Base-by-base conservation (phyloP, 92 coral and sea anemone species). In the Phymanthus crucifer region DNA sequence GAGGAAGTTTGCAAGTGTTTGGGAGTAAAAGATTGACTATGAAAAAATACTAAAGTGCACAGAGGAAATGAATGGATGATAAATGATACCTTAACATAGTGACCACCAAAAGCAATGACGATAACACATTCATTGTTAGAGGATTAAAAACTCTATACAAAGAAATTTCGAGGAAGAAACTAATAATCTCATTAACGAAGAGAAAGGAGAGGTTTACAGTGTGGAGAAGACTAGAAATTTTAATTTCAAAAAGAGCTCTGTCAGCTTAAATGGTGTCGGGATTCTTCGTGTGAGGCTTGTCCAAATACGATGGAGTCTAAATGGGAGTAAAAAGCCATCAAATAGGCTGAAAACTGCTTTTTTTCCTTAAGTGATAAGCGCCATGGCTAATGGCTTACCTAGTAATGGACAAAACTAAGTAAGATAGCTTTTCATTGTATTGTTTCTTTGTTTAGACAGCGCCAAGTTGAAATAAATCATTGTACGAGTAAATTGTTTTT, bases 21-120 rank as follows among this genome's bases (percentile, higher is more conserved):
- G 78, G 38, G 31, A 34, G 34, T 23, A 50, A 65, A 32, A 61
- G 65, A 50, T 61, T 64, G 81, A 61, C 81, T 77, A 32, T 45
- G 27, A 76, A 76, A 74, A 74, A 70, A 12, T 14, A n/a, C 24
- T 16, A 24, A 76, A 37, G 29, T 12, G 31, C 16, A 58, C 32
- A 57, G 81, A 77, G 81, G 81, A 77, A 61, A 64, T 77, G 23
- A 64, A 66, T n/a, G 2, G 61, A 65, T 77, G 81, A 77, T 40
- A 70, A 77, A 77, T 64, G 71, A 77, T 77, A 77, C 68, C 56
- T 48, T 54, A 75, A 77, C 10, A 27, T 64, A 77, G 56, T 61
- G 58, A 2, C 31, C 32, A 13, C 34, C 11, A 10, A 74, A 34
- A 77, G 54, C 26, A 40, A 10, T 32, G 40, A 52, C 40, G 65